Conservation (phyloP, 2,888 invertebrate genomes). For the Nomada flava region DNA sequence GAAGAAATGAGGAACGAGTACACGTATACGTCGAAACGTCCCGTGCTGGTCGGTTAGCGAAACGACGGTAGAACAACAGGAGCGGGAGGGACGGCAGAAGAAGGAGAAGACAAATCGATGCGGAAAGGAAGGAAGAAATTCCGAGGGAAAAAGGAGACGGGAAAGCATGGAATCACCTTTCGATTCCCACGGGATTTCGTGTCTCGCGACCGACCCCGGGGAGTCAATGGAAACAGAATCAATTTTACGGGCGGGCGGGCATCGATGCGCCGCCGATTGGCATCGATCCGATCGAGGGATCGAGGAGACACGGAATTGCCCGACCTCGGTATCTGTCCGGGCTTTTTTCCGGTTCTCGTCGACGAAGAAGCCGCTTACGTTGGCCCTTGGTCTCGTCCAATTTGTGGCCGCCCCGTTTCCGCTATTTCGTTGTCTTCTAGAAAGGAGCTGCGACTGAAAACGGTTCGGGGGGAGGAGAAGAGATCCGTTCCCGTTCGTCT, state of each 20-base stretch:
- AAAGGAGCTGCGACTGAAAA: slow-evolving; percentile 25
- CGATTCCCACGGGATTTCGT: slow-evolving; percentile 79
- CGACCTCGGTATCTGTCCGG: slow-evolving; percentile 50
- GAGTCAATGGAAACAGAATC: slow-evolving; percentile 73
- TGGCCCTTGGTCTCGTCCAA: slow-evolving; percentile 60
- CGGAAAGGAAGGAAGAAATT: not conserved
- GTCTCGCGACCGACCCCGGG: slow-evolving; percentile 70
- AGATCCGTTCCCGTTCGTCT: not conserved
- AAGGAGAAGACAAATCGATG: slow-evolving; percentile 10
- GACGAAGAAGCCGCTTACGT: slow-evolving; percentile 64
- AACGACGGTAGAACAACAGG: slow-evolving; percentile 11
- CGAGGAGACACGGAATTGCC: slow-evolving; percentile 60
- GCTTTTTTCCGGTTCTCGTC: slow-evolving; percentile 46
- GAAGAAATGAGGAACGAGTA: slow-evolving; percentile 38
- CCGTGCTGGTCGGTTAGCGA: slow-evolving; percentile 17
- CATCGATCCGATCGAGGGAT: slow-evolving; percentile 66
- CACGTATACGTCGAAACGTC: slow-evolving; percentile 12
- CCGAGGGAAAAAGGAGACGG: slow-evolving; percentile 18
- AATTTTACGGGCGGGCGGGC: slow-evolving; percentile 78
- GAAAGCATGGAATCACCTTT: slow-evolving; percentile 69
- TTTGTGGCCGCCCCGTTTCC: slow-evolving; percentile 50
- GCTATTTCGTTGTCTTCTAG: slow-evolving; percentile 31
- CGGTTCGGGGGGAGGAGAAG: not conserved
- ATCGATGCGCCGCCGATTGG: slow-evolving; percentile 70
- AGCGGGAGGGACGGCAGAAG: not conserved